phyloP scores from a whole-genome alignment of 2,888 invertebrate genomes.

The Meteorus cinctellus region DNA sequence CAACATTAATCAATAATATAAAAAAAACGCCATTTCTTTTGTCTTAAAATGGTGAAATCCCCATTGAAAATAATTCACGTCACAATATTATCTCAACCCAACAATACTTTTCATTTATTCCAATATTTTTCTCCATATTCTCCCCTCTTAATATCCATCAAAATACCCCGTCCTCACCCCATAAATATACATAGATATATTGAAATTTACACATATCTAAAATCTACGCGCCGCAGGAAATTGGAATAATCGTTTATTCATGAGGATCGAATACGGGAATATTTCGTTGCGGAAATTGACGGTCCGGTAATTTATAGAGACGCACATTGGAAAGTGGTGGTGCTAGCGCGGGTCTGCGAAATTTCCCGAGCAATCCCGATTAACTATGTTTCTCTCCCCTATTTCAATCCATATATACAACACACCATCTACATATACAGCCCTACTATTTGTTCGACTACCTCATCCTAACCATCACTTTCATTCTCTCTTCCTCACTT shows the following conservation, averaged over 20 bases:
- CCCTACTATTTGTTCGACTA: constrained; percentile 31
- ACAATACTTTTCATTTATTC: no score
- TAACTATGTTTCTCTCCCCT: constrained; percentile 31
- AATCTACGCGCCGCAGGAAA: constrained; percentile 28
- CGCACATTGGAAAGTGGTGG: constrained; percentile 29
- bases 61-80: no score
- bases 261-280: constrained; percentile 32
- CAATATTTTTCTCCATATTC: neutral
- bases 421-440: neutral
- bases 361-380: constrained; percentile 41
- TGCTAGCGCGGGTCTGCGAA: neutral
- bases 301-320: constrained; percentile 42
- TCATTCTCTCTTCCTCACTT: constrained; percentile 11
- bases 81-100: no score
- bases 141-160: neutral
- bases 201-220: neutral
- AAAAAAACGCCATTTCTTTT: no score
- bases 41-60: no score
- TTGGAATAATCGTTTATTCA: constrained; percentile 45
- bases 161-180: neutral
- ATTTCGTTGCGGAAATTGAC: constrained; percentile 43
- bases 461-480: constrained; percentile 3
- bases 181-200: neutral
- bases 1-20: no score
- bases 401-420: constrained; percentile 14